Percentiles rank a stretch among this genome's conserved stretches.
phyloP scores from a whole-genome alignment of 2,888 invertebrate genomes.

The Rosalia funebris region DNA sequence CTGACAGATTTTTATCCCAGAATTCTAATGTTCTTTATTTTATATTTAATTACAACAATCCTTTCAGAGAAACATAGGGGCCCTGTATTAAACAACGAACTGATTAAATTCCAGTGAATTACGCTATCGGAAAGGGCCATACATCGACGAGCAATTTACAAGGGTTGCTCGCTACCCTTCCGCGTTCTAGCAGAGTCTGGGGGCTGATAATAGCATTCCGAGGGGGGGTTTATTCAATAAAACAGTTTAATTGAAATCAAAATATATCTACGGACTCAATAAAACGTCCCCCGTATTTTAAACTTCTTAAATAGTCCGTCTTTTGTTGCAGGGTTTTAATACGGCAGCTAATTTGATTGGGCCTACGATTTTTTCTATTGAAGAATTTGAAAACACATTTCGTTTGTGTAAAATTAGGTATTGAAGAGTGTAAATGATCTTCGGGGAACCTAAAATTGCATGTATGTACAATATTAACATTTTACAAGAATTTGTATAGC shows the following conservation, averaged over 20 bases:
- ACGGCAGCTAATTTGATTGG: constrained; percentile 33
- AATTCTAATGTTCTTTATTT: too few species aligned
- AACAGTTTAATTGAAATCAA: constrained; percentile 64
- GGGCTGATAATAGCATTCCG: constrained; percentile 62
- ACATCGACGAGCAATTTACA: constrained; percentile 19
- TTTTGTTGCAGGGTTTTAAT: constrained; percentile 44
- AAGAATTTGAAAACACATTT: too few species aligned
- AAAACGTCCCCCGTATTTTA: constrained; percentile 53
- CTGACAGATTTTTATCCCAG: too few species aligned
- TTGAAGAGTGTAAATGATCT: too few species aligned
- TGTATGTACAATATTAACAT: too few species aligned
- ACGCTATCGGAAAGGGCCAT: constrained; percentile 2
- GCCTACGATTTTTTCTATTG: not conserved
- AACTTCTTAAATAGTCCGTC: constrained; percentile 47
- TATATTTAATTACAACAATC: too few species aligned
- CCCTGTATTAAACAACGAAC: too few species aligned
- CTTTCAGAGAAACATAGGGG: too few species aligned
- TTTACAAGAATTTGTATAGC: too few species aligned
- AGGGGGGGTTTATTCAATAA: constrained; percentile 61
- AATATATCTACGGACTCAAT: constrained; percentile 57
- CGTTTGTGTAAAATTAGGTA: too few species aligned
- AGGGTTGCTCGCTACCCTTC: constrained; percentile 49
- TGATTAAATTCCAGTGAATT: too few species aligned
- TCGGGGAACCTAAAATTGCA: too few species aligned
- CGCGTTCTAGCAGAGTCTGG: constrained; percentile 42